Base-by-base conservation (phyloP, 2,888 invertebrate genomes). In the Leptothorax acervorum region DNA sequence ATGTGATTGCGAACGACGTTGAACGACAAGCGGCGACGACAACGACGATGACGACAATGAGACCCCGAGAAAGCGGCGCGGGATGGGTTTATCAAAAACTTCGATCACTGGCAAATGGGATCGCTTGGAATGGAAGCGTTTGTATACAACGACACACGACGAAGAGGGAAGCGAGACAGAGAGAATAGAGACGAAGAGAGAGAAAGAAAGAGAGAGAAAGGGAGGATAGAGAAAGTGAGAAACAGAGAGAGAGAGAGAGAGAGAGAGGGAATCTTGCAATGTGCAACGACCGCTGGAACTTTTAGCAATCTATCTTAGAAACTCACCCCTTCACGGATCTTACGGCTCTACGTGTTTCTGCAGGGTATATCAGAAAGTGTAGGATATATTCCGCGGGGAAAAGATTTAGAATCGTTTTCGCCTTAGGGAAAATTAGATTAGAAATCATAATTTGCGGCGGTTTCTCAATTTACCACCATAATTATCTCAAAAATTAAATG, bases 251-350 rank as follows among this genome's bases (percentile, higher is more conserved):
- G 23, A 23, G 23, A 23, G 23, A 23, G 23, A 23, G 23, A 23
- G 23, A 23, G 23, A 23, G 23, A 23, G 23, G 31, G 23, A 55
- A 23, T 48, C 9, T 39, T 66, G 79, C 83, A 79, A 78, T 53
- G 66, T 53, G 66, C 62, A 31, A 62, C 70, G 51, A 82, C 35
- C 75, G 75, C 39, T 85, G 66, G 82, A 85, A 86, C 86, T 85
- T 85, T 85, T 78, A 76, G 82, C 86, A 85, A 86, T 86, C 71
- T 85, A 86, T 86, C 86, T 86, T 55, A 82, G 48, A 66, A 76
- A 71, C 65, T 76, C 74, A 55, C 55, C 68, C 53, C 74, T 82
- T 82, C 18, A 53, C 57, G 60, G 35, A 55, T 74, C 83, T 81
- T 60, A 23, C 11, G 48, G 23, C 31, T 78, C 12, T 78, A 68